phyloP scores from a whole-genome alignment of 2,888 invertebrate species.

The Lymantria monacha region DNA sequence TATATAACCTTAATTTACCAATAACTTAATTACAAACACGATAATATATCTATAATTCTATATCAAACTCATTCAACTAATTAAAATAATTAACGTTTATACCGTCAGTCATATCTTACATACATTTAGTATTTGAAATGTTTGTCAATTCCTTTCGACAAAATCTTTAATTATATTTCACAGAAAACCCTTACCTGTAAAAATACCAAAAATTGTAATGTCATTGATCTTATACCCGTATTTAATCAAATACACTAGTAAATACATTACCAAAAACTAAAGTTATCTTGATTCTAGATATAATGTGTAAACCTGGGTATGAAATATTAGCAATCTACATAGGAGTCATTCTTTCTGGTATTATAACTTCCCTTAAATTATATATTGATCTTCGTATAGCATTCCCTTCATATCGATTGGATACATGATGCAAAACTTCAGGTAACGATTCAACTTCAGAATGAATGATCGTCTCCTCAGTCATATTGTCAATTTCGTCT shows the following conservation, averaged over 20 bases:
- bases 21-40: slow-evolving; percentile 20
- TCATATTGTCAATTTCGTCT: slow-evolving; percentile 67
- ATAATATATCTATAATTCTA: slow-evolving; percentile 22
- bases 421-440: slow-evolving; percentile 73
- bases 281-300: neutral
- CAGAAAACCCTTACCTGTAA: too few relatives aligned
- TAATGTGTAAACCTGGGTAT: neutral
- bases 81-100: slow-evolving; percentile 63
- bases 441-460: slow-evolving; percentile 73
- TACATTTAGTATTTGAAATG: slow-evolving; percentile 22
- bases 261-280: neutral
- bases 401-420: slow-evolving; percentile 61
- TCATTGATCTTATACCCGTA: neutral
- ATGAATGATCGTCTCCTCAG: slow-evolving; percentile 67
- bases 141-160: slow-evolving; percentile 9
- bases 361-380: slow-evolving; percentile 63
- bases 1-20: slow-evolving; percentile 18
- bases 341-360: slow-evolving; percentile 64
- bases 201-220: slow-evolving; percentile 2
- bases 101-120: slow-evolving; percentile 65
- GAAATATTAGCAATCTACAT: slow-evolving; percentile 46
- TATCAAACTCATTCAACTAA: slow-evolving; percentile 33
- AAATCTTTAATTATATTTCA: neutral
- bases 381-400: slow-evolving; percentile 68
- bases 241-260: neutral